Evolutionary conservation across 2,797 vertebrate genomes (phyloP), one percentile per base, ranked within the genome.

Genomic region (Sebastes dallii): DNA sequence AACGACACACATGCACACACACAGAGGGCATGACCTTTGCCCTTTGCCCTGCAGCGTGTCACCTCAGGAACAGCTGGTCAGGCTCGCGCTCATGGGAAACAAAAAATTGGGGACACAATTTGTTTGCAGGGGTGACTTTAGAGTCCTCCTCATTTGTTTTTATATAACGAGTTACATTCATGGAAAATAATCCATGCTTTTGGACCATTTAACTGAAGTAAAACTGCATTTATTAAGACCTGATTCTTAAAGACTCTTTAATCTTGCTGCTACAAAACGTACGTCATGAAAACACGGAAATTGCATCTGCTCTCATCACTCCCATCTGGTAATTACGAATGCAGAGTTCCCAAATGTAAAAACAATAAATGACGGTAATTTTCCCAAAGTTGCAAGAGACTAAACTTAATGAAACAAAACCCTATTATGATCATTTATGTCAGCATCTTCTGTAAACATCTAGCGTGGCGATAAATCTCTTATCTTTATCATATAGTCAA

Each of bases 11-110:
- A 84, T 11, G 65, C 68, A 85, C 20, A 81, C 60, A 81, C 60
- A 84, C 52, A 61, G 3, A 73, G 55, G 67, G 34, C 59, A 12
- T 14, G 65, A 80, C 72, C 64, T 81, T 72, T 82, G 81, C 2
- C 82, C 78, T 90, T 84, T 58, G 79, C 61, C 83, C 88, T 61
- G 77, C 50, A 68, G 79, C 65, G 66, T 13, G 66, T 78, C 77
- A 82, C 61, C 66, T 72, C 68, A 64, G n/a, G 24, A 82, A 82
- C 86, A 92, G 90, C 86, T 86, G 83, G 80, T 74, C 36, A 58
- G 72, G 14, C 56, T 81, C 5, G 24, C 9, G 6, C 29, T 81
- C 32, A 39, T 71, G 75, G 77, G 81, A 84, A 83, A 75, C 39
- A 75, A 58, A 81, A 42, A 42, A 50, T 7, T 4, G 66, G 60